These are phyloP conservation scores for Aleiodes testaceus DNA, from an alignment of 2,888 invertebrate genomes.

Conservation along the genomic window DNA sequence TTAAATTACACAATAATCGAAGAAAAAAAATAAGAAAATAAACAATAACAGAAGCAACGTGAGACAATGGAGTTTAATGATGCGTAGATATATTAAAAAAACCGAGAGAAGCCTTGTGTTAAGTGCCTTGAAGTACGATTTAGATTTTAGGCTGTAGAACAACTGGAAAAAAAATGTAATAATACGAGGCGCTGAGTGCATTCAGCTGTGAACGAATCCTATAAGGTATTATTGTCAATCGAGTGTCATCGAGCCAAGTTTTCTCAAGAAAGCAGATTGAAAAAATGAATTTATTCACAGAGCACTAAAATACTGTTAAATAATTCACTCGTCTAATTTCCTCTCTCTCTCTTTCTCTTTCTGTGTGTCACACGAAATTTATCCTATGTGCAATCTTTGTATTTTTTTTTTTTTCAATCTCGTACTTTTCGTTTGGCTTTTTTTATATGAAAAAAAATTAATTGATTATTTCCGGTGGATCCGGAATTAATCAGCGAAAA, in stretches of 20 bases:
- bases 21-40: constrained; percentile 49
- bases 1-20: constrained; percentile 42
- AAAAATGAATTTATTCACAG: constrained; percentile 18
- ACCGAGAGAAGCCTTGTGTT: constrained; percentile 72
- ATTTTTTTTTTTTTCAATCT: constrained; percentile 37
- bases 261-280: constrained; percentile 5
- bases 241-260: constrained; percentile 49
- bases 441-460: constrained; percentile 38
- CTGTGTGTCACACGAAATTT: constrained; percentile 27
- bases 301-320: constrained; percentile 14
- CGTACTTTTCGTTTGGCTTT: constrained; percentile 38
- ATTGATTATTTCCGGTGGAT: constrained; percentile 49
- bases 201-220: constrained; percentile 67
- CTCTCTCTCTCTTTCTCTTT: constrained; percentile 3
- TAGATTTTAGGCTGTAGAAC: constrained; percentile 69
- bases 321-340: constrained; percentile 6
- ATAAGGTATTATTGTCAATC: constrained; percentile 65
- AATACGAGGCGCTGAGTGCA: constrained; percentile 70
- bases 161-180: constrained; percentile 42
- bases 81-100: constrained; percentile 64
- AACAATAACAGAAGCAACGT: constrained; percentile 52
- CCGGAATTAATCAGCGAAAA: constrained; percentile 47
- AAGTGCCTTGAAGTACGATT: constrained; percentile 73
- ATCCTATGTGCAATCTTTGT: constrained; percentile 30
- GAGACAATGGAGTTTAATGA: constrained; percentile 49